phyloP scores from a whole-genome alignment of 2,888 invertebrate genomes.

The Watsonalla binaria region DNA sequence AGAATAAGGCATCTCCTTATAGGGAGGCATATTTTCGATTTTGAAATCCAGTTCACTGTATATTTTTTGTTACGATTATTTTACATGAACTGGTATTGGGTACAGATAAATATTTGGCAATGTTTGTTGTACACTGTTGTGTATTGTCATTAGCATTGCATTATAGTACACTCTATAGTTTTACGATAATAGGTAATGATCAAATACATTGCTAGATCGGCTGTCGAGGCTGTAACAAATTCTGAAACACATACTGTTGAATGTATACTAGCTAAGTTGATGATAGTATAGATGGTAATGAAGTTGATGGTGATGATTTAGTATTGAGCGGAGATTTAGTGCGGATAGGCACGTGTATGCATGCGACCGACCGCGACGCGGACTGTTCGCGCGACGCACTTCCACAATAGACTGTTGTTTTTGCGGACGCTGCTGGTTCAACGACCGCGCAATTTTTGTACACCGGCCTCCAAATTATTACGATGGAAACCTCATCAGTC shows the following conservation, averaged over 20 bases:
- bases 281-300: background rate
- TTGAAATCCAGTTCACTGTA: constrained; percentile 26
- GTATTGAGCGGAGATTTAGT: background rate
- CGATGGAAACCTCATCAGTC: constrained; percentile 20
- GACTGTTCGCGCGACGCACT: constrained; percentile 46
- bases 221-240: too few species aligned
- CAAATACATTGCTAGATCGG: too few species aligned
- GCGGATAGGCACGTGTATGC: constrained; percentile 21
- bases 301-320: background rate
- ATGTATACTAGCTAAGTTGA: background rate
- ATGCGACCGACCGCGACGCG: constrained; percentile 26
- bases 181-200: too few species aligned
- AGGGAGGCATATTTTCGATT: constrained; percentile 28
- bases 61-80: constrained; percentile 43
- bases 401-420: constrained; percentile 61
- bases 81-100: constrained; percentile 40
- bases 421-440: constrained; percentile 45
- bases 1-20: constrained; percentile 30
- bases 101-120: constrained; percentile 36
- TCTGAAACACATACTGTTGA: too few species aligned
- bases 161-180: too few species aligned
- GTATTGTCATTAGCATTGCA: constrained; percentile 37
- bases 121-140: constrained; percentile 54
- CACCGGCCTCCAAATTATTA: constrained; percentile 45
- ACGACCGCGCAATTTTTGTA: constrained; percentile 57